phyloP scores from a whole-genome alignment of 1,140 invertebrate genomes.

The Pollicipes pollicipes region DNA sequence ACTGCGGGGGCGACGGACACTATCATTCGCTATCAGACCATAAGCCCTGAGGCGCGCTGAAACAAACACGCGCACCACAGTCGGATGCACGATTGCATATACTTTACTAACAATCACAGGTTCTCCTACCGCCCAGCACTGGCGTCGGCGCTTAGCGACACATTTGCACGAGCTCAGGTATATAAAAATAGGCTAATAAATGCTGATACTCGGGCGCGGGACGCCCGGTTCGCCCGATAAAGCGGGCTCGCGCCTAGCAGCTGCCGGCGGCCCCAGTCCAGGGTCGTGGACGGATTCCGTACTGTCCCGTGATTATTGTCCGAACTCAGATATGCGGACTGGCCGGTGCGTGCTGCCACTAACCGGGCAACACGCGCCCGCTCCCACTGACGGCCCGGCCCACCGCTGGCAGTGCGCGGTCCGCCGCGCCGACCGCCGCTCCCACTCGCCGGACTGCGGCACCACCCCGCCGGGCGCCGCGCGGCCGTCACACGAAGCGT shows the following conservation, averaged over 20 bases:
- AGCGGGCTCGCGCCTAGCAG: not conserved
- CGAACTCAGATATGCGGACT: no score
- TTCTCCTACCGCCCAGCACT: not conserved
- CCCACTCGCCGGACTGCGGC: no score
- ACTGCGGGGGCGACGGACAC: not conserved
- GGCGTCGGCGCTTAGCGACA: not conserved
- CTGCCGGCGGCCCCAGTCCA: no score
- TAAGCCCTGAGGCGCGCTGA: not conserved
- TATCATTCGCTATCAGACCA: no score
- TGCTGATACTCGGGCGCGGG: not conserved
- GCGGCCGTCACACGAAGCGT: no score
- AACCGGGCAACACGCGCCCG: no score
- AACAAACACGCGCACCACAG: not conserved
- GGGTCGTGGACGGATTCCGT: not conserved
- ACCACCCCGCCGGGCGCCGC: no score
- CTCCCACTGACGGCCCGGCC: no score
- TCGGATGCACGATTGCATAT: not conserved
- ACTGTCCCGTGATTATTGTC: not conserved
- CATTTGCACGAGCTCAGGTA: not conserved
- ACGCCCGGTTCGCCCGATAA: not conserved
- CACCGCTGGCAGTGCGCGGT: no score
- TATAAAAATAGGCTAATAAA: constrained; percentile 1
- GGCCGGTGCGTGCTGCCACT: no score
- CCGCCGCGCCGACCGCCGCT: no score
- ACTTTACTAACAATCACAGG: not conserved